Base-by-base conservation (phyloP, 1,140 invertebrate species). In the Drosophila sturtevanti region DNA sequence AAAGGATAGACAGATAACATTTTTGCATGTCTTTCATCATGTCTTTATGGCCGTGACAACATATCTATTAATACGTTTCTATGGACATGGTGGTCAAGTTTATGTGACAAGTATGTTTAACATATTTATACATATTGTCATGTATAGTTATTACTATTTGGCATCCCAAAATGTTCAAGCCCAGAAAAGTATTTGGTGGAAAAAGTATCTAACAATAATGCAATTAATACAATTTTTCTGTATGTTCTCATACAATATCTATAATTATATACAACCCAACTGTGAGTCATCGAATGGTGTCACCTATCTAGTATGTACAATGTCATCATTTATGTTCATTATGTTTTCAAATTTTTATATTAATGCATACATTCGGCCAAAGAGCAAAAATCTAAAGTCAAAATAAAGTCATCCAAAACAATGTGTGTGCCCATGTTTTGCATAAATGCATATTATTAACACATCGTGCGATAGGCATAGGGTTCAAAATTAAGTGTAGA, bases 281-380 rank as follows among this genome's bases (percentile, higher is more conserved):
- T 97, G 97, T 87, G 93, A 93, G 7, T 44, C 73, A 0, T 61
- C 71, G 2, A 65, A 63, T 4, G 6, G 12, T 0, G 14, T 69
- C 0, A 41, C 96, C 95, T 84, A 95, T 95, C 4, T 93, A 93
- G 59, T 94, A 92, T 93, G 91, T 93, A 0, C 92, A 92, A 1
- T 92, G 92, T 9, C 63, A 93, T 14, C 93, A 94, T 67, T 94
- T 64, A 95, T 98, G 93, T 94, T 97, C 22, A 91, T 95, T 62
- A 93, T 98, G 37, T 98, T 98, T 90, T 93, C 93, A 2, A 95
- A 97, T 60, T 98, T 98, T 92, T 98, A 97, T 85, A 44, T 68
- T 7, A 41, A 60, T 7, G 38, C 65, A 10, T 74, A 76, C 24
- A 62, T 68, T 10, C 93, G 94, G 65, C 56, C 72, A 4, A 60